Base-by-base conservation (phyloP, 1,140 invertebrate genomes). In the Drosophila lowei region DNA sequence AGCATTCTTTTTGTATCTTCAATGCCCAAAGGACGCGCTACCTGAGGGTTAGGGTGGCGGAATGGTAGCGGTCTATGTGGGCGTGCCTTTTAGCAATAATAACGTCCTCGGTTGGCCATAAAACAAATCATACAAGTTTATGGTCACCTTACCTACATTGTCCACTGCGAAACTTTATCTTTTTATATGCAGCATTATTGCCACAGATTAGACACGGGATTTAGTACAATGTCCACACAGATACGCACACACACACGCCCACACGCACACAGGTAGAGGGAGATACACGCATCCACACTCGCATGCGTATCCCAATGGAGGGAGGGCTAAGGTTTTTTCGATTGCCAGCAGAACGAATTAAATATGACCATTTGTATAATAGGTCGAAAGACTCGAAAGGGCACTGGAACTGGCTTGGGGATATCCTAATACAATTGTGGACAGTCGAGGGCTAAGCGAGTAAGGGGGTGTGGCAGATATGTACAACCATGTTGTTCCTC, bases 121-220 rank as follows among this genome's bases (percentile, higher is more conserved):
- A 90, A 90, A 90, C 86, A 90, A 89, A 90, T 90, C 86, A 90
- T 90, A 86, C 79, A 83, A 89, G 79, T 88, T 88, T 88, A 88
- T 88, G 83, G 78, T 81, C 83, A 79, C 74, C 83, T 88, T 81
- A 60, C 71, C 61, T 62, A 61, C 61, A 64, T 65, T 85, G 80
- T 85, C 81, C 80, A 86, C 73, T 81, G 73, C 61, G 83, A 75
- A 75, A 86, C 73, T 86, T 86, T 86, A 88, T 86, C 83, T 88
- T 86, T 84, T 86, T 88, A 88, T 90, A 80, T 88, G 83, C 77
- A 77, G 72, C 88, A 86, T 90, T 90, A 90, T 90, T 90, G 88
- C 79, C 76, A 70, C 79, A 90, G 86, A 90, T 90, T 90, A 90
- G 79, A 83, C 77, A 90, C 88, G 86, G 88, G 79, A 90, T 77